phyloP scores from a whole-genome alignment of 2,113 vertebrate genomes.

The Prinia subflava region DNA sequence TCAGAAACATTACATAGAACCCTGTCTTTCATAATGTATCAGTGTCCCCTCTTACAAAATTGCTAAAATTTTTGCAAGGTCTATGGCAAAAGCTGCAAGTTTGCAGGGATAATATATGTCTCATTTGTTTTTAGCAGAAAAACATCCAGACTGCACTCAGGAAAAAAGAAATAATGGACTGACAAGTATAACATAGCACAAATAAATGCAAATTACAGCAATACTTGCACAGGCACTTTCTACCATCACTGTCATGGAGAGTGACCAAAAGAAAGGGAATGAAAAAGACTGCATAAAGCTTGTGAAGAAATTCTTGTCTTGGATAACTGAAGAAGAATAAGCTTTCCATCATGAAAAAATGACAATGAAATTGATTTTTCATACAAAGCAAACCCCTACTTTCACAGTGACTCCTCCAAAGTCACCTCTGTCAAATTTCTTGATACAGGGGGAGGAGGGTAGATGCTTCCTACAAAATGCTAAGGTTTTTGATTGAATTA shows the following conservation, averaged over 20 bases:
- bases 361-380: background rate
- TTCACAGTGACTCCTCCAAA: background rate
- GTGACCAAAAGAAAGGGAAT: background rate
- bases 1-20: background rate
- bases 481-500: background rate
- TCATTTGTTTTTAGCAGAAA: background rate
- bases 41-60: background rate
- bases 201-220: background rate
- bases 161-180: background rate
- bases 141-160: background rate
- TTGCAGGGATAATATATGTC: background rate
- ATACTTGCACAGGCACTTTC: background rate
- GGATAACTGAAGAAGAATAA: background rate
- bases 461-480: background rate
- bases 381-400: background rate
- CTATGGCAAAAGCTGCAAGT: background rate
- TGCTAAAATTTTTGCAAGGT: background rate
- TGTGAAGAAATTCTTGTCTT: background rate
- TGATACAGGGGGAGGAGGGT: accelerated
- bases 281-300: background rate
- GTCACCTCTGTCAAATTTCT: background rate
- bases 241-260: background rate
- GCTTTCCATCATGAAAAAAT: background rate
- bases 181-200: background rate
- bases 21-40: background rate